phyloP scores from a whole-genome alignment of 2,797 vertebrate genomes.

The Microchirus variegatus region DNA sequence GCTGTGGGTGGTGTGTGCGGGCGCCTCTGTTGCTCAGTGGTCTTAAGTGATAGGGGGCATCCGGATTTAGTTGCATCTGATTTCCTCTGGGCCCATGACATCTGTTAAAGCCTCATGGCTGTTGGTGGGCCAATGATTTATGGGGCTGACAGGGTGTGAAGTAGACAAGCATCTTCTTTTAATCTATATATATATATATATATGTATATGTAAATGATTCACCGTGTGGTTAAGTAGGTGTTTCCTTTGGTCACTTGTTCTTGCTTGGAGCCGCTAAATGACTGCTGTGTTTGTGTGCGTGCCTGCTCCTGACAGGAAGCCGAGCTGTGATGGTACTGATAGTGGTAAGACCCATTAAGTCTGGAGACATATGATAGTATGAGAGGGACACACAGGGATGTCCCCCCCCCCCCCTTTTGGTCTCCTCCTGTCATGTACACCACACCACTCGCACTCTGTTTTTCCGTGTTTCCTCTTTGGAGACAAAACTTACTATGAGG shows the following conservation, averaged over 20 bases:
- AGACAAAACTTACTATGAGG: constrained; percentile 1
- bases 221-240: neutral
- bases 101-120: constrained; percentile 56
- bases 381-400: constrained; percentile 65
- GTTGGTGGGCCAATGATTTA: constrained; percentile 38
- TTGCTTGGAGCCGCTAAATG: constrained; percentile 43
- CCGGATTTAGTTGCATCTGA: constrained; percentile 66
- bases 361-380: constrained; percentile 73
- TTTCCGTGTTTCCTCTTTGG: constrained; percentile 47
- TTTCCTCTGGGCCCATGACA: constrained; percentile 69
- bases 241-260: constrained; percentile 20
- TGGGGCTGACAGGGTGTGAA: constrained; percentile 3
- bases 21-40: constrained; percentile 55
- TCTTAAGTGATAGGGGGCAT: constrained; percentile 45
- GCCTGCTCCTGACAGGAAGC: constrained; percentile 75
- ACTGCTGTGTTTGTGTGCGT: constrained; percentile 65
- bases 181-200: neutral
- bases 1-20: constrained; percentile 56
- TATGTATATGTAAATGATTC: neutral
- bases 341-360: constrained; percentile 69
- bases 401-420: constrained; percentile 68
- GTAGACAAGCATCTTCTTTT: neutral
- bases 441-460: constrained; percentile 30
- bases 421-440: constrained; percentile 44
- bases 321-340: constrained; percentile 69